A percentile compares a stretch with the other conserved stretches of the same genome.
These are phyloP conservation scores for Brienomyrus brachyistius DNA, from an alignment of 2,113 vertebrate species.

Conservation along the genomic window DNA sequence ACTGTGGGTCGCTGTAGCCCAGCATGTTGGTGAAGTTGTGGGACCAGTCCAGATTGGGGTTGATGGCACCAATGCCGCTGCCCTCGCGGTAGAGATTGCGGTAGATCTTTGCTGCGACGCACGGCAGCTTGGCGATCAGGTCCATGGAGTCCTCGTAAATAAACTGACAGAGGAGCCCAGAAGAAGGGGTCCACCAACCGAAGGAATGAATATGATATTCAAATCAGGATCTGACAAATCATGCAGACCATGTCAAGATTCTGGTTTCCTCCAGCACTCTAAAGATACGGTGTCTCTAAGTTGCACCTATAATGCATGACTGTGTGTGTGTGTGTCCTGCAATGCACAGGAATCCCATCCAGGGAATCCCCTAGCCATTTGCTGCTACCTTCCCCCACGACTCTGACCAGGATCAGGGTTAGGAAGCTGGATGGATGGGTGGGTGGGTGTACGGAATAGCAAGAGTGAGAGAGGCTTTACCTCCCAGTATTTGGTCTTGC, in stretches of 20 bases:
- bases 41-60: conserved; percentile 88
- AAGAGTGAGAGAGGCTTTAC: conserved; percentile 46
- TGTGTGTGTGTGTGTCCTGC: too few species aligned
- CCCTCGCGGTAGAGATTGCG: conserved; percentile 83
- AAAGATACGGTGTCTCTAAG: too few species aligned
- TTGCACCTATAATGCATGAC: too few species aligned
- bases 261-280: too few species aligned
- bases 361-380: not conserved
- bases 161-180: too few species aligned
- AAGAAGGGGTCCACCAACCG: too few species aligned
- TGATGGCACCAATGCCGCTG: conserved; percentile 91
- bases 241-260: not conserved
- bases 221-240: not conserved
- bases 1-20: conserved; percentile 82
- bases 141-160: conserved; percentile 69
- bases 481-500: conserved; percentile 93
- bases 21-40: conserved; percentile 98
- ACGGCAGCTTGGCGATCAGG: conserved; percentile 92
- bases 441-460: too few species aligned
- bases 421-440: not conserved
- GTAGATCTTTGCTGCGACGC: conserved; percentile 95
- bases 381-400: not conserved
- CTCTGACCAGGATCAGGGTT: not conserved
- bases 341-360: not conserved
- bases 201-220: not conserved